Evolutionary conservation across 2,888 invertebrate genomes (phyloP).

Genomic region (Escarpia spicata): DNA sequence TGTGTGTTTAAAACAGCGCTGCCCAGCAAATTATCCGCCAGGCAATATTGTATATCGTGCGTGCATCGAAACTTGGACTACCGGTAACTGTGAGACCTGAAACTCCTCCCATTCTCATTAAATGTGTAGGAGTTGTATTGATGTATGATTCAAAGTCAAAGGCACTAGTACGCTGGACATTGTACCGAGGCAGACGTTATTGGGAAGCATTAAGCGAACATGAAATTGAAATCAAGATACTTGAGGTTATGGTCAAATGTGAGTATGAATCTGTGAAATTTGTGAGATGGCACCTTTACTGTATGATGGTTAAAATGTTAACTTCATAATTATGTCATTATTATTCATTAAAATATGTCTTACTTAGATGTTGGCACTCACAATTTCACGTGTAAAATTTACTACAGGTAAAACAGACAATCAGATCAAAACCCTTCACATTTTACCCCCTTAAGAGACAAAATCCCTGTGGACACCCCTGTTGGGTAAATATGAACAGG

Average conservation of each 20-base stretch:
- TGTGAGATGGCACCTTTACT: background rate
- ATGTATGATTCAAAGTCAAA: background rate
- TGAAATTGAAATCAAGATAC: background rate
- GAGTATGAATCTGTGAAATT: background rate
- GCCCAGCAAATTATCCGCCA: slow-evolving; percentile 3
- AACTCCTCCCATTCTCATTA: background rate
- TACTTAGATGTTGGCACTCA: background rate
- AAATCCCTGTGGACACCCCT: background rate
- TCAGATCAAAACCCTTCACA: background rate
- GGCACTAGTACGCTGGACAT: background rate
- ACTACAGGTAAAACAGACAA: background rate
- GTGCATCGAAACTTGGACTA: background rate
- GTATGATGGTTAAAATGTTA: background rate
- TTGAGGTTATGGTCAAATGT: background rate
- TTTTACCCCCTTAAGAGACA: no score
- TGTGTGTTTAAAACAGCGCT: background rate
- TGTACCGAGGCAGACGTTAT: background rate
- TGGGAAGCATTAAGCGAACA: background rate
- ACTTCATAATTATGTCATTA: background rate
- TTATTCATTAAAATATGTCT: no score
- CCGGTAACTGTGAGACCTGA: background rate
- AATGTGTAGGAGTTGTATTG: slow-evolving; percentile 2
- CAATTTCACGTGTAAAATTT: background rate
- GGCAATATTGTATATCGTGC: background rate
- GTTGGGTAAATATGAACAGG: background rate